phyloP scores from a whole-genome alignment of 2,888 invertebrate genomes.

The Caenorhabditis zanzibari region DNA sequence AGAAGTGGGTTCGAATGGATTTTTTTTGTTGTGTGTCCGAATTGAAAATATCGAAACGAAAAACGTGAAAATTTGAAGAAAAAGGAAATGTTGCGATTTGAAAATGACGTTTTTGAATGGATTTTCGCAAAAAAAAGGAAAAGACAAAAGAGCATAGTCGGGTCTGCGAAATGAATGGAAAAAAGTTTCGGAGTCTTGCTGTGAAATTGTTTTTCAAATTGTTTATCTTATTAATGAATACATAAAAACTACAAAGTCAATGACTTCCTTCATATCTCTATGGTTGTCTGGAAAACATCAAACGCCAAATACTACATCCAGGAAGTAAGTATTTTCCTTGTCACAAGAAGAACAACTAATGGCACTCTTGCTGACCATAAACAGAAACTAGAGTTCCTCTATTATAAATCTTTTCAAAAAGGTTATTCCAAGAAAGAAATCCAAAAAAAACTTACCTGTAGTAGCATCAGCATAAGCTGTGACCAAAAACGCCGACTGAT shows the following conservation, averaged over 20 bases:
- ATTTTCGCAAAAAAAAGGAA: background rate
- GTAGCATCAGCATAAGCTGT: constrained; percentile 69
- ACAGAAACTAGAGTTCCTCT: background rate
- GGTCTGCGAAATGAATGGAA: too few species aligned
- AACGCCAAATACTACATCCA: constrained; percentile 6
- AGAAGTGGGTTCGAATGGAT: background rate
- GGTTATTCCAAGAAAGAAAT: background rate
- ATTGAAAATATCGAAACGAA: background rate
- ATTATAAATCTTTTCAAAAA: background rate
- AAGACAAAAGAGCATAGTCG: background rate
- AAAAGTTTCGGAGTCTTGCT: constrained; percentile 1
- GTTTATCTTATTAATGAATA: too few species aligned
- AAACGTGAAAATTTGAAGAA: background rate
- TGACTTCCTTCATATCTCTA: too few species aligned
- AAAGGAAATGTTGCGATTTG: background rate
- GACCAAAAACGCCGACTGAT: constrained; percentile 68
- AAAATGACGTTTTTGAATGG: background rate
- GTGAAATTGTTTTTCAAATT: background rate
- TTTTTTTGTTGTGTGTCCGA: background rate
- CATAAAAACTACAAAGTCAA: too few species aligned
- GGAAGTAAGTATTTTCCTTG: background rate
- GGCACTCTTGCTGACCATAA: background rate
- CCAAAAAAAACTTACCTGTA: constrained; percentile 41
- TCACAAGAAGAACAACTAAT: background rate
- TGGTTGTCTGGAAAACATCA: background rate